A percentile compares a stretch with the other conserved stretches of the same genome.
These are phyloP conservation scores for Leucophenga varia DNA, from an alignment of 1,140 invertebrate genomes.

Conservation along the genomic window DNA sequence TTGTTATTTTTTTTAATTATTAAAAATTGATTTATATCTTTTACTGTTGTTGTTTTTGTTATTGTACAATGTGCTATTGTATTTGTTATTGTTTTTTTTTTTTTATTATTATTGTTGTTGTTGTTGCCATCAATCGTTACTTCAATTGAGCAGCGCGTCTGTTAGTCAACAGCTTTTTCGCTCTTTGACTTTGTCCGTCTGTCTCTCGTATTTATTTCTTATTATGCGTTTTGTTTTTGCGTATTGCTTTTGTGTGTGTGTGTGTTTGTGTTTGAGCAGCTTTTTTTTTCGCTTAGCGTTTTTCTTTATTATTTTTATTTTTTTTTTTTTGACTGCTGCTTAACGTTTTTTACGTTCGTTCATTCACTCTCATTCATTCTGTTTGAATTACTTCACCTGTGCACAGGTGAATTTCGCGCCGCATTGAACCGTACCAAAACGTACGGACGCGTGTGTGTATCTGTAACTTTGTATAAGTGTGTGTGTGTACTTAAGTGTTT, in stretches of 20 bases:
- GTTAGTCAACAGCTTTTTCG: no score
- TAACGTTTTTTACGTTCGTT: conserved; percentile 16
- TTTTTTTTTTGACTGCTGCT: conserved; percentile 17
- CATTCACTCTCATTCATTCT: conserved; percentile 48
- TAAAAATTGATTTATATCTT: not conserved
- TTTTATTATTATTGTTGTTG: no score
- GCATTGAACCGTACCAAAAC: no score
- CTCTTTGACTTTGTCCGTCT: no score
- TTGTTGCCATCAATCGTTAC: no score
- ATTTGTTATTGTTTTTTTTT: not conserved
- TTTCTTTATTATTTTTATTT: no score
- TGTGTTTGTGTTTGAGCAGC: conserved; percentile 9
- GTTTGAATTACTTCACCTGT: conserved; percentile 42
- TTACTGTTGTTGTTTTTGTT: not conserved
- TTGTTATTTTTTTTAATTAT: not conserved
- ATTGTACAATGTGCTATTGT: not conserved
- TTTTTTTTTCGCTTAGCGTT: conserved; percentile 22
- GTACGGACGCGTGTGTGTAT: conserved; percentile 22
- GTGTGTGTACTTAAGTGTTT: no score
- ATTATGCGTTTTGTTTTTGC: conserved; percentile 24
- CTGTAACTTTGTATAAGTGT: no score
- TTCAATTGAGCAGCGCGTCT: no score
- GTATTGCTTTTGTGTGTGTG: conserved; percentile 15
- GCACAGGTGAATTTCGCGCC: conserved; percentile 39
- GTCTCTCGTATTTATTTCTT: no score